Evolutionary conservation across 2,113 vertebrate species (phyloP), one percentile per base, ranked within the genome.

Genomic region (Aix galericulata): DNA sequence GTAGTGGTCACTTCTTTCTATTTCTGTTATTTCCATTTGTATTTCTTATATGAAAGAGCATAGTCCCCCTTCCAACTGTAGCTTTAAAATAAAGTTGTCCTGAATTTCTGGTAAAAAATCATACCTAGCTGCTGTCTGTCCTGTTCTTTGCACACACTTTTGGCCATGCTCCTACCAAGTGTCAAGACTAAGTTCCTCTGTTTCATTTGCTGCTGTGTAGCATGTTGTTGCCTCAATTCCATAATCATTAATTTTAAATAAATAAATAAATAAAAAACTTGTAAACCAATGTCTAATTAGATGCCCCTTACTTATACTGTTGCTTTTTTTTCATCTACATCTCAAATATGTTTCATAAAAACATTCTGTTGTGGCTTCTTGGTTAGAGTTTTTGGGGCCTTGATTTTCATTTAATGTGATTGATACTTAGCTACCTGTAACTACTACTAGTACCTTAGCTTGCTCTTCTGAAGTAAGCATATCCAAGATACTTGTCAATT

Each of bases 351-450:
- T 10, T 81, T 16, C 25, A 52, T 22, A 44, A 85, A 89, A 42
- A 5, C 3, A 18, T 72, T 73, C 11, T 60, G 1, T 56, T 0
- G 0, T 2, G 5, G 5, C 5, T 80, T 77, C 6, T 34, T 82
- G n/a, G 18, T 10, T 55, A 27, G 27, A 59, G 26, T 62, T 11
- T 8, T 31, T 9, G 62, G 14, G 29, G 60, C 26, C 5, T 44
- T 10, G 6, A 44, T 76, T 68, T 26, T 67, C 5, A 34, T 77
- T 74, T 40, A 71, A 16, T 29, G 18, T 55, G 8, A 36, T 73
- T 86, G 68, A 60, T 31, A 63, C 6, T 50, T 69, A 13, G 3
- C 32, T 42, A 15, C 3, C 32, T 42, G 13, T 40, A 40, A 40
- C 40, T 40, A 40, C 13, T 40, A 40, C 40, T 40, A 40, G 40